phyloP scores from a whole-genome alignment of 2,113 vertebrate genomes.

The human (Homo sapiens) region DNA sequence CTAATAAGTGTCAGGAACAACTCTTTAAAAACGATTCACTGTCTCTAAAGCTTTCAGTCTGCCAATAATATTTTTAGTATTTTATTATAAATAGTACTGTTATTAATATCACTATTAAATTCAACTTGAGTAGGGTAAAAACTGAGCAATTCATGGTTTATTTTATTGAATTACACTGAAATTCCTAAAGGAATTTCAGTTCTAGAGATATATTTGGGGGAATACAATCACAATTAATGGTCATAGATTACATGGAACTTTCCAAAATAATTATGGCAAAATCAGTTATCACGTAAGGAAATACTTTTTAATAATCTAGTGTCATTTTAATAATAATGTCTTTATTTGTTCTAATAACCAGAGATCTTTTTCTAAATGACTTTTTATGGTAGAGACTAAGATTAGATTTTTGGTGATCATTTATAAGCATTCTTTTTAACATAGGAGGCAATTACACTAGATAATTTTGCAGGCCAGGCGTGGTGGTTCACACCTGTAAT shows the following conservation, averaged over 20 bases:
- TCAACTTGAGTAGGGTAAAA: neutral
- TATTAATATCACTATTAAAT: neutral
- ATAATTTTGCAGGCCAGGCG: neutral
- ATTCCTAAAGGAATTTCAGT: neutral
- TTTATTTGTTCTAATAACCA: neutral
- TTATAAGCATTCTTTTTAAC: slow-evolving; percentile 24
- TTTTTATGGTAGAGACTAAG: neutral
- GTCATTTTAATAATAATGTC: neutral
- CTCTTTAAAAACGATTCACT: neutral
- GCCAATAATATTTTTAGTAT: slow-evolving; percentile 9
- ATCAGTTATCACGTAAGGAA: neutral
- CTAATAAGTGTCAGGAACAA: neutral
- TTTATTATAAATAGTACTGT: neutral
- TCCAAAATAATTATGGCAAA: neutral
- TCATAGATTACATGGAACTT: neutral
- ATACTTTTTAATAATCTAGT: slow-evolving; percentile 22
- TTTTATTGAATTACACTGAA: neutral
- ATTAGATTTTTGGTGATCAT: slow-evolving; percentile 10
- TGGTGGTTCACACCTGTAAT: no score
- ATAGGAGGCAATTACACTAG: neutral
- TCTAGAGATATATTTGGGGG: neutral
- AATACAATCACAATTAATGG: neutral
- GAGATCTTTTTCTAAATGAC: neutral
- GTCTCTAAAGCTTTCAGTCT: neutral
- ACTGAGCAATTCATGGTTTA: neutral